phyloP scores from a whole-genome alignment of 2,113 vertebrate species.

The Haliaeetus leucogaster region DNA sequence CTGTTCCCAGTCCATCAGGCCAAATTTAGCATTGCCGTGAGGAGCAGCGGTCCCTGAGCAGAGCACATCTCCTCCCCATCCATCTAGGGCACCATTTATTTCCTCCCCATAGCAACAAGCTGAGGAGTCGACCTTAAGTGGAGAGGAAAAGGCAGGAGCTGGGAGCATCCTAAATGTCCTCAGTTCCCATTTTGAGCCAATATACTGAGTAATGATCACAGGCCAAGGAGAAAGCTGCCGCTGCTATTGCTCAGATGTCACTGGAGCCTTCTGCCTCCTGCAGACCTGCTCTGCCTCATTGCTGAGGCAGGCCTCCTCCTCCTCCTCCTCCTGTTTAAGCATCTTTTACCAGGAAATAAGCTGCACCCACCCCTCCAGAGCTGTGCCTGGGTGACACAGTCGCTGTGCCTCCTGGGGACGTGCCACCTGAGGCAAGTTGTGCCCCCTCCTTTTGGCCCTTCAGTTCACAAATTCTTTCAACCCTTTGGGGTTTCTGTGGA shows the following conservation, averaged over 20 bases:
- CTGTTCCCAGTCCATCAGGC: background rate
- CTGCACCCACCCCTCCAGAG: background rate
- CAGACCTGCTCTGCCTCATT: background rate
- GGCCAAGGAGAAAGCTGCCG: background rate
- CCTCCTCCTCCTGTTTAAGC: background rate
- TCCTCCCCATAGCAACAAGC: background rate
- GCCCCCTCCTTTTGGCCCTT: background rate
- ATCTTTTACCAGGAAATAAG: background rate
- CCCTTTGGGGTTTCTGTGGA: background rate
- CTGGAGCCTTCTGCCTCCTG: background rate
- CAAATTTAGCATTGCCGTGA: background rate
- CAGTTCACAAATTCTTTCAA: background rate
- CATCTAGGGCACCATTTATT: background rate
- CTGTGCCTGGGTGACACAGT: background rate
- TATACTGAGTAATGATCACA: background rate
- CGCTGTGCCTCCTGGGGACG: background rate
- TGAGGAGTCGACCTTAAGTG: background rate
- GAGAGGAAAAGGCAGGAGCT: background rate
- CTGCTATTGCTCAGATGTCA: background rate
- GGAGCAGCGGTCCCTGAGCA: fast-evolving
- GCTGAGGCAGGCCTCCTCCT: too few relatives aligned
- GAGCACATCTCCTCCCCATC: background rate
- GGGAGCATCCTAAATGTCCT: background rate
- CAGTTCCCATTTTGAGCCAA: background rate
- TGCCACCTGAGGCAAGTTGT: background rate